These are phyloP conservation scores for Drosophila monieri DNA, from an alignment of 2,888 invertebrate species.

Conservation along the genomic window DNA sequence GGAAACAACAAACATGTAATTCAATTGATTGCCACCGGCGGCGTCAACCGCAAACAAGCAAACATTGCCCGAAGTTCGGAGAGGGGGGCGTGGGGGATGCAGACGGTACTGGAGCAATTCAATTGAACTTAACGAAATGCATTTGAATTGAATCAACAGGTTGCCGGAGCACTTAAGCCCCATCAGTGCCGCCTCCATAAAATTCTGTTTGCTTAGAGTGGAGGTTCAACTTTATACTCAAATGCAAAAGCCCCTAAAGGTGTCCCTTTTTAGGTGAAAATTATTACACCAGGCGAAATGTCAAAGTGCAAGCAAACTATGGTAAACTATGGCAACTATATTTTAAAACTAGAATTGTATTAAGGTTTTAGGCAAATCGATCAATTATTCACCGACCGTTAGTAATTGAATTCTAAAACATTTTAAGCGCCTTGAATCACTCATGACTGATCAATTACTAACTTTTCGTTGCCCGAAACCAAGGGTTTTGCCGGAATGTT, in stretches of 20 bases:
- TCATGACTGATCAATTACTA: neutral
- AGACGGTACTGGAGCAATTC: conserved; percentile 50
- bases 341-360: neutral
- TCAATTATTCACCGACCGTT: neutral
- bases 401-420: neutral
- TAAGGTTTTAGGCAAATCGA: neutral
- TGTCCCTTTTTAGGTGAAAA: conserved; percentile 23
- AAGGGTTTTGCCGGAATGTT: conserved; percentile 7
- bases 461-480: neutral
- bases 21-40: conserved; percentile 69
- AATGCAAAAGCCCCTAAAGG: conserved; percentile 41
- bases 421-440: neutral
- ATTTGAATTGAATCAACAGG: conserved; percentile 75
- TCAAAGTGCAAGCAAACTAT: conserved; percentile 30
- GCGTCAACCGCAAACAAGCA: conserved; percentile 42
- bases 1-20: conserved; percentile 71
- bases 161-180: conserved; percentile 29
- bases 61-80: conserved; percentile 7
- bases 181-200: conserved; percentile 16
- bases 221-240: conserved; percentile 31
- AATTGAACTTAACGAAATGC: conserved; percentile 63
- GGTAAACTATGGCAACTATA: neutral
- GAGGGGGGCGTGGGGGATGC: conserved; percentile 17
- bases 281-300: conserved; percentile 48
- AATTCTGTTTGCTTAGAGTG: conserved; percentile 13